Conservation (phyloP, 2,113 vertebrate genomes). For the Oreochromis aureus region DNA sequence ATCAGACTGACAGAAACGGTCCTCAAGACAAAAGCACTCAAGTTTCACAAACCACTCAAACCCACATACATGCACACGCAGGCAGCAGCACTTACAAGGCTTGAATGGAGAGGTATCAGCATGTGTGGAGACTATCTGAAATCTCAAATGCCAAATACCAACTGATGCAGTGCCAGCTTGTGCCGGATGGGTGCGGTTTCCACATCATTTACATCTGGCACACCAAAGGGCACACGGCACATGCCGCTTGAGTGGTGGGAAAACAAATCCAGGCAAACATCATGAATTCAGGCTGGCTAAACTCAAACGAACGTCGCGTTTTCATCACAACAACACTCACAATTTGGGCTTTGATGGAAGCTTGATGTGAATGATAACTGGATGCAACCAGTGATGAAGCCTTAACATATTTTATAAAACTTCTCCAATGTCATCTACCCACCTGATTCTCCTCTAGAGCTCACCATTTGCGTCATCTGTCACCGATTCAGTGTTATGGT, state of each 20-base stretch:
- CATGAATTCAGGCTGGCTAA: neutral
- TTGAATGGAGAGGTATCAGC: neutral
- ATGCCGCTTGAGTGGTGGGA: neutral
- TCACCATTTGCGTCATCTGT: neutral
- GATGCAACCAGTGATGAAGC: neutral
- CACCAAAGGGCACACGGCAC: neutral
- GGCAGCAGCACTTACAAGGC: neutral
- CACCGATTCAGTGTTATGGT: neutral
- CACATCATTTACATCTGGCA: conserved; percentile 4
- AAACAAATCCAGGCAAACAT: neutral
- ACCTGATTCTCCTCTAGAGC: neutral
- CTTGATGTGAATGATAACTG: neutral
- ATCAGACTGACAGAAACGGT: neutral
- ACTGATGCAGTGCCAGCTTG: neutral
- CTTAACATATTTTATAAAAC: neutral
- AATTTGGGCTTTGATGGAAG: neutral
- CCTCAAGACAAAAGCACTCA: neutral
- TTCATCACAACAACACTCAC: neutral
- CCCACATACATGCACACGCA: neutral
- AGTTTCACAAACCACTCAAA: neutral
- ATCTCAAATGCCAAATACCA: neutral
- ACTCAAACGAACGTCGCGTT: neutral
- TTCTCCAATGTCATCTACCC: neutral
- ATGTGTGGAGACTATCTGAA: neutral
- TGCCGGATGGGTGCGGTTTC: neutral